These are phyloP conservation scores for Borostomias antarcticus DNA, from an alignment of 2,797 vertebrate species.

Conservation along the genomic window DNA sequence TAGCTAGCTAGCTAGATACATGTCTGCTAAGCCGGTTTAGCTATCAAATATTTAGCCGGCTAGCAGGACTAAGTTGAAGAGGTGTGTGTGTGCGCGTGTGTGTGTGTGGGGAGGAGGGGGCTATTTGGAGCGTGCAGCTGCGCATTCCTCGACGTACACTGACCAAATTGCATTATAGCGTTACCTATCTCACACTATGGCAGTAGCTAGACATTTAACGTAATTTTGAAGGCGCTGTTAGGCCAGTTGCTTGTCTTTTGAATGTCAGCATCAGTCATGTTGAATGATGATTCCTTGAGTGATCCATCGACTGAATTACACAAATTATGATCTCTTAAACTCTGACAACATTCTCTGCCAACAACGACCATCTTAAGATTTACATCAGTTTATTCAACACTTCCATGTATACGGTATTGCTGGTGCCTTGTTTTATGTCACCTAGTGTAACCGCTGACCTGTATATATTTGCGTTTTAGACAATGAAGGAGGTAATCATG, in stretches of 20 bases:
- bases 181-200: background rate
- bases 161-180: background rate
- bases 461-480: too few relatives aligned
- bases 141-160: background rate
- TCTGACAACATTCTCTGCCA: background rate
- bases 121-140: too few relatives aligned
- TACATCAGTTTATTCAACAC: too few relatives aligned
- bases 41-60: background rate
- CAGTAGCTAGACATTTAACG: background rate
- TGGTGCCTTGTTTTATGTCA: too few relatives aligned
- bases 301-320: slow-evolving; percentile 19
- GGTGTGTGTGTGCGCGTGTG: too few relatives aligned
- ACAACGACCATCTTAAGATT: too few relatives aligned
- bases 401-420: too few relatives aligned
- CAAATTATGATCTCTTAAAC: slow-evolving; percentile 16
- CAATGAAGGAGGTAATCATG: too few relatives aligned
- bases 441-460: too few relatives aligned
- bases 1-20: too few relatives aligned
- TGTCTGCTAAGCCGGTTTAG: too few relatives aligned
- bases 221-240: background rate
- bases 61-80: background rate
- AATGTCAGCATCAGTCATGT: background rate
- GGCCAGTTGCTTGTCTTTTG: background rate
- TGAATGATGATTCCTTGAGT: background rate
- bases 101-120: too few relatives aligned